Evolutionary conservation across 2,113 vertebrate genomes (phyloP).

Genomic region (Chitala chitala): DNA sequence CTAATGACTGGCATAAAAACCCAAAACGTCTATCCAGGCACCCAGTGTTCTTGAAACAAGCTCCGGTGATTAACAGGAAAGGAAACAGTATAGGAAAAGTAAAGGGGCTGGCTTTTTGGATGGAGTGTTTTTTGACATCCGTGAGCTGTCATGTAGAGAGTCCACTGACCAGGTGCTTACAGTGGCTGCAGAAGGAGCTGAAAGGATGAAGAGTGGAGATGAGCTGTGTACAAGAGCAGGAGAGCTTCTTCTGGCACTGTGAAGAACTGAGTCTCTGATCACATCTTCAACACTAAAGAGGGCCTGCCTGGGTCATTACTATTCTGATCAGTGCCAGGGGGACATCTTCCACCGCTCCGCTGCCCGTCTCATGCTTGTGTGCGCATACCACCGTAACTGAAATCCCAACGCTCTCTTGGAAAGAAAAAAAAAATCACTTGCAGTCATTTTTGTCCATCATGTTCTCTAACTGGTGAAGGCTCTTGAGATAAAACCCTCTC

Average conservation of each 20-base stretch:
- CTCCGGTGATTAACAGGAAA: constrained; percentile 28
- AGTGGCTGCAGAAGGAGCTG: constrained; percentile 25
- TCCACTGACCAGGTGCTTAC: constrained; percentile 33
- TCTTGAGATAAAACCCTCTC: constrained; percentile 36
- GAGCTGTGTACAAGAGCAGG: constrained; percentile 20
- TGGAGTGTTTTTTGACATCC: constrained; percentile 34
- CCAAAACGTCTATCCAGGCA: background rate
- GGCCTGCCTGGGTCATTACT: constrained; percentile 25
- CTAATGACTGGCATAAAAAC: constrained; percentile 1
- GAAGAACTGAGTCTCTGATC: constrained; percentile 27
- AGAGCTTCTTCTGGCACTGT: background rate
- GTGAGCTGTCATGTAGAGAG: constrained; percentile 27
- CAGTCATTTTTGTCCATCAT: constrained; percentile 45
- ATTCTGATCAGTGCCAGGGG: constrained; percentile 33
- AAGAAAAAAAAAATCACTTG: constrained; percentile 26
- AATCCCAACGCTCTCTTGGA: constrained; percentile 27
- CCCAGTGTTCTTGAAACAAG: constrained; percentile 24
- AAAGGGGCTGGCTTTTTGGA: constrained; percentile 25
- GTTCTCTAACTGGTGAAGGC: constrained; percentile 41
- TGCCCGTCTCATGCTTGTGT: constrained; percentile 16
- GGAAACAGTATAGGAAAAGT: constrained; percentile 34
- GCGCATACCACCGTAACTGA: constrained; percentile 35
- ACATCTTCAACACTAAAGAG: constrained; percentile 8
- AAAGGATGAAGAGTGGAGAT: constrained; percentile 1
- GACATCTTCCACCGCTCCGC: constrained; percentile 19